phyloP scores from a whole-genome alignment of 2,888 invertebrate genomes.

The Amiota mariae region DNA sequence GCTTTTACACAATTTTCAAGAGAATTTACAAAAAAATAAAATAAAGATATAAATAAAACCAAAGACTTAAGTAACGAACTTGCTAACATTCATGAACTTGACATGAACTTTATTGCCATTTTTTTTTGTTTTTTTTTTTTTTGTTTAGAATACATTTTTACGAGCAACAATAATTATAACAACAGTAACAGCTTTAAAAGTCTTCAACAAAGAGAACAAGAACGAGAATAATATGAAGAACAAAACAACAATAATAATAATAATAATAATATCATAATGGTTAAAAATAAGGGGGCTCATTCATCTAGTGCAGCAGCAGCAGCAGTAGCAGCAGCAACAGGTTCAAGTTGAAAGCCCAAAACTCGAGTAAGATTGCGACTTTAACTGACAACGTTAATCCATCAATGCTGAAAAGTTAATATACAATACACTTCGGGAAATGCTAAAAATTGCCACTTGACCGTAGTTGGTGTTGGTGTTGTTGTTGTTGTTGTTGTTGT shows the following conservation, averaged over 20 bases:
- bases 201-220: not conserved
- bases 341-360: slow-evolving; percentile 13
- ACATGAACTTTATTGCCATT: slow-evolving; percentile 27
- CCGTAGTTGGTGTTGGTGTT: not conserved
- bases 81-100: slow-evolving; percentile 33
- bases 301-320: slow-evolving; percentile 3
- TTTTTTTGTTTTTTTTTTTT: slow-evolving; percentile 26
- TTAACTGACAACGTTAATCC: slow-evolving; percentile 30
- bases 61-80: slow-evolving; percentile 22
- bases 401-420: slow-evolving; percentile 28
- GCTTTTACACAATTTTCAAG: too few species aligned
- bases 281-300: too few species aligned
- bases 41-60: not conserved
- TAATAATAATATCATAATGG: too few species aligned
- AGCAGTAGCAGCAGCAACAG: slow-evolving; percentile 17
- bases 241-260: too few species aligned
- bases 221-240: too few species aligned
- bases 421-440: not conserved
- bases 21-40: not conserved
- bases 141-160: slow-evolving; percentile 37
- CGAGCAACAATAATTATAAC: slow-evolving; percentile 43
- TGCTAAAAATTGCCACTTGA: slow-evolving; percentile 21
- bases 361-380: not conserved
- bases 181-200: slow-evolving; percentile 29
- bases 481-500: too few species aligned